Conservation (phyloP, 2,888 invertebrate genomes). For the Drosophila ustulata region DNA sequence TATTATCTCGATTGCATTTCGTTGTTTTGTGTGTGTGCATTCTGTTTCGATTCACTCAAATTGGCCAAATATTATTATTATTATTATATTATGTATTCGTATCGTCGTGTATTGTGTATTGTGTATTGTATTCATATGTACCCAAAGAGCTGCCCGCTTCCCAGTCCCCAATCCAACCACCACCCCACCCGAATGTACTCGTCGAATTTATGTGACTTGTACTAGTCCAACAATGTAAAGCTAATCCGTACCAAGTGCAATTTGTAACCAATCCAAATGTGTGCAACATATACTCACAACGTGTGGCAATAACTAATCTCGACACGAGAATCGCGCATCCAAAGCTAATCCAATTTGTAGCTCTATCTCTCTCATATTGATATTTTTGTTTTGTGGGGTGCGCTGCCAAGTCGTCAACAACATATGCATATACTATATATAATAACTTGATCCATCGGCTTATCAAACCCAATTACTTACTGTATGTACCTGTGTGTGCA, state of each 20-base stretch:
- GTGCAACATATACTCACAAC: background rate
- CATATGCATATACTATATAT: background rate
- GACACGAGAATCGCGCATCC: constrained; percentile 15
- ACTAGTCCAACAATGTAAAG: constrained; percentile 49
- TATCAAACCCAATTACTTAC: constrained; percentile 17
- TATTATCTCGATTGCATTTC: constrained; percentile 35
- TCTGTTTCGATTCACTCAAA: constrained; percentile 43
- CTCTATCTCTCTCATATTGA: constrained; percentile 37
- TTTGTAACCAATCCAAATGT: constrained; percentile 56
- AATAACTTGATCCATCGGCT: constrained; percentile 17
- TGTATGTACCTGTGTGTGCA: constrained; percentile 37
- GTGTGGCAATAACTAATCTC: constrained; percentile 32
- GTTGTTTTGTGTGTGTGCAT: constrained; percentile 4
- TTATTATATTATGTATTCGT: constrained; percentile 35
- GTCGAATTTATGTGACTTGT: constrained; percentile 21
- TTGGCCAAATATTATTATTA: constrained; percentile 57
- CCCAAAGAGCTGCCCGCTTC: constrained; percentile 8
- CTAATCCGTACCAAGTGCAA: constrained; percentile 71
- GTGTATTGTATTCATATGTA: constrained; percentile 34
- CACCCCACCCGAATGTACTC: background rate
- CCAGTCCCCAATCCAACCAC: background rate
- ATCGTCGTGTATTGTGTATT: constrained; percentile 30
- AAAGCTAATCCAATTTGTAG: constrained; percentile 32
- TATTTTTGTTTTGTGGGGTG: constrained; percentile 23
- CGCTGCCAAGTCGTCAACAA: constrained; percentile 10